Conservation (phyloP, 2,113 vertebrate genomes). For the Grammomys dolichurus region DNA sequence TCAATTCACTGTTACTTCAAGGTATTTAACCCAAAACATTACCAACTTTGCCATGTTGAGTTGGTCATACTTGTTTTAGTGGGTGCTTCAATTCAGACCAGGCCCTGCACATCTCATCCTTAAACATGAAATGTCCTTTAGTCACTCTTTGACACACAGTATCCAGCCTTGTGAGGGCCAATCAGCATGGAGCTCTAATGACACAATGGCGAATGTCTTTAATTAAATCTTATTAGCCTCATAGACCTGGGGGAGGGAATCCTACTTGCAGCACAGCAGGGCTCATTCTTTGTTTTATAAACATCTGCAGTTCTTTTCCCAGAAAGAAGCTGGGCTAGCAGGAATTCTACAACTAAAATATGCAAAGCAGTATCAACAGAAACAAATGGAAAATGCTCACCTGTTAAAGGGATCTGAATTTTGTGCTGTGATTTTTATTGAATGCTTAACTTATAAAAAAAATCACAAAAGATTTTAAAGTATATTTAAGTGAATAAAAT, state of each 20-base stretch:
- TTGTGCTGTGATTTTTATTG: constrained; percentile 41
- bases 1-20: constrained; percentile 11
- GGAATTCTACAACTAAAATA: constrained; percentile 70
- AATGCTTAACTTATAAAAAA: constrained; percentile 61
- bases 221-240: not conserved
- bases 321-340: constrained; percentile 66
- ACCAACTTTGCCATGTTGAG: constrained; percentile 20
- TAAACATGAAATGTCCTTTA: constrained; percentile 31
- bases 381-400: constrained; percentile 44
- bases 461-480: constrained; percentile 43
- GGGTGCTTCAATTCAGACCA: constrained; percentile 12
- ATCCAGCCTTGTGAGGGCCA: not conserved
- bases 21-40: constrained; percentile 34
- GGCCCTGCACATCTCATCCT: not conserved
- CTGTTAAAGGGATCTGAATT: constrained; percentile 9
- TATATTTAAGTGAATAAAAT: constrained; percentile 54
- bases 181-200: constrained; percentile 38
- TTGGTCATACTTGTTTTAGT: constrained; percentile 33
- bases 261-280: not conserved
- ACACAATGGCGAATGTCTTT: not conserved
- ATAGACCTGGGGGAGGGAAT: not conserved
- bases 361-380: constrained; percentile 42
- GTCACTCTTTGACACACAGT: constrained; percentile 19
- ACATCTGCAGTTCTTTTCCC: constrained; percentile 29
- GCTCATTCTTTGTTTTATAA: constrained; percentile 14